Evolutionary conservation across 2,113 vertebrate genomes (phyloP), one percentile per base, ranked within the genome.

Genomic region (Callopanchax toddi): DNA sequence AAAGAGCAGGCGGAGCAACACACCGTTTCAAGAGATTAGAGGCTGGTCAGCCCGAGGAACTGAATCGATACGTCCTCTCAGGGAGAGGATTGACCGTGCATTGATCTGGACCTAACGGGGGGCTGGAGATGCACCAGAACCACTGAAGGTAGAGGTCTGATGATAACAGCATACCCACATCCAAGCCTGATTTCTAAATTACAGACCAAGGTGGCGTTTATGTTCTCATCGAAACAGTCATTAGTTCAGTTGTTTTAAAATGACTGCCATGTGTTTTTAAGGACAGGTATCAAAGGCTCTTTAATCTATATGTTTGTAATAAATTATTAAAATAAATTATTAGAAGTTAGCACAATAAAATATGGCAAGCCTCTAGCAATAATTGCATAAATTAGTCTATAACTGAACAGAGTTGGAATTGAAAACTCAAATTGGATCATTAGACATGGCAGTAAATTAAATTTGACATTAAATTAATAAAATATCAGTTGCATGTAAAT

Each of bases 81-180:
- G 85, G 78, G 88, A 89, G 87, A 78, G 89, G 76, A 87, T 92
- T 93, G 89, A 89, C 87, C 81, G 88, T 51, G 82, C 83, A 93
- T 93, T 83, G 93, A 92, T 85, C 90, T 75, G 43, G 52, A 44
- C 78, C 69, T 76, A 89, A 88, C 87, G 78, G 67, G 29, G 76
- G 74, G 83, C 71, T 51, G 70, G 50, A 76, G 86, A 87, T 71
- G 69, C 85, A 78, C 59, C 72, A 56, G 66, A 50, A 68, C 71
- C 74, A 25, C 76, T 62, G 67, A 67, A 69, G 70, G 48, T 18
- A 55, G 61, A 68, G 44, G 60, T 52, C 46, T 56, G 59, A 26
- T 63, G 67, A 60, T 80, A 70, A 69, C 51, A 29, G 62, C 37
- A 11, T 18, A 23, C 36, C 55, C 48, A 20, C 45, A 52, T 48